A percentile compares a stretch with the other conserved stretches of the same genome.
Evolutionary conservation across 2,797 vertebrate species (phyloP).

Genomic region (Macropus fuliginosus): DNA sequence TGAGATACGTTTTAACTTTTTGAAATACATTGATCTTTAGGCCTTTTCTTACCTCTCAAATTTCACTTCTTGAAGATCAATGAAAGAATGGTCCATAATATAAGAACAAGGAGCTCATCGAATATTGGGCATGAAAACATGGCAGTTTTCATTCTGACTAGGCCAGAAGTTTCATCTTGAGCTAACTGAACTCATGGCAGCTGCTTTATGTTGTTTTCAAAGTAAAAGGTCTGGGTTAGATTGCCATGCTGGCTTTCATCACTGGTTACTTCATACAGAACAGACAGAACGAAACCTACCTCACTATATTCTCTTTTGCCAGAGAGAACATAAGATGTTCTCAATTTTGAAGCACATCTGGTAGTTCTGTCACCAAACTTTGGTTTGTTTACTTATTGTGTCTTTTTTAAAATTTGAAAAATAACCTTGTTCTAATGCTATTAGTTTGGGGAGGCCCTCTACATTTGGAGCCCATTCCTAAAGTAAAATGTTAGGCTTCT

Average conservation of each 20-base stretch:
- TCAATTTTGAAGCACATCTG: neutral
- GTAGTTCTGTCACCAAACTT: conserved; percentile 1
- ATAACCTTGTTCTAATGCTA: neutral
- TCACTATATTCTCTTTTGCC: neutral
- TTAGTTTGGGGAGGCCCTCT: conserved; percentile 11
- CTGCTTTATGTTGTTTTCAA: conserved; percentile 30
- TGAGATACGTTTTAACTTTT: neutral
- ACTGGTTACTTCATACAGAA: conserved; percentile 2
- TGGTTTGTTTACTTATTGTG: conserved; percentile 15
- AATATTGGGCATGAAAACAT: conserved; percentile 26
- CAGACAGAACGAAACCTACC: neutral
- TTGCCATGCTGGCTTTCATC: neutral
- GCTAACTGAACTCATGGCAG: neutral
- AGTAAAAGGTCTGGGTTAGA: conserved; percentile 21
- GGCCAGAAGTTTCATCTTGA: conserved; percentile 34
- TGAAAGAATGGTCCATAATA: neutral
- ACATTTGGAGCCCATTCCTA: conserved; percentile 20
- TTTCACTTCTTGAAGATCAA: neutral
- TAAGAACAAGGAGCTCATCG: neutral
- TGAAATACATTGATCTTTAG: neutral
- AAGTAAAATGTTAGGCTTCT: conserved; percentile 21
- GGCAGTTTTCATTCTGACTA: neutral
- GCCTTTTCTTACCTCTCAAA: neutral
- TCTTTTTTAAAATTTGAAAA: conserved; percentile 14
- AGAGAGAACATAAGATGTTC: conserved; percentile 7